Conservation (phyloP, 2,113 vertebrate species). For the Thalassoma bifasciatum region DNA sequence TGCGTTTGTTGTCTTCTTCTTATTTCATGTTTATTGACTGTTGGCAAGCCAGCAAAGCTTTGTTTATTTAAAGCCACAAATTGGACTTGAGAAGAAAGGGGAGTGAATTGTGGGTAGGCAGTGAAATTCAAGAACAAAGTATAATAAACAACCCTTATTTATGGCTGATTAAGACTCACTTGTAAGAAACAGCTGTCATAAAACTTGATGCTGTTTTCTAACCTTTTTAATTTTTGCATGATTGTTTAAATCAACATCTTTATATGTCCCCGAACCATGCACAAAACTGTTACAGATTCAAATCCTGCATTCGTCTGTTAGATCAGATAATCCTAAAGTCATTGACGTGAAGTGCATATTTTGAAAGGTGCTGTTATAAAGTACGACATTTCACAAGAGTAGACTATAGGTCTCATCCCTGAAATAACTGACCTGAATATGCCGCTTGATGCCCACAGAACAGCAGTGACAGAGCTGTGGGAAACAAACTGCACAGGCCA, state of each 20-base stretch:
- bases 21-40: no score
- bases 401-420: slow-evolving; percentile 32
- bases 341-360: not conserved
- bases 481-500: slow-evolving; percentile 58
- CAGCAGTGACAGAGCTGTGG: slow-evolving; percentile 31
- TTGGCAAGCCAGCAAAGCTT: no score
- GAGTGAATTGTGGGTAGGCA: not conserved
- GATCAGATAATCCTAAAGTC: not conserved
- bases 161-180: no score
- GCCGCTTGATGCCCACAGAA: slow-evolving; percentile 44
- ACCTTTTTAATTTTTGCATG: slow-evolving; percentile 1
- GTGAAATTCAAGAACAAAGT: no score
- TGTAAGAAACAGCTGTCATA: no score
- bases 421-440: slow-evolving; percentile 65
- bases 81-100: not conserved
- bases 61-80: no score
- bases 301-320: not conserved
- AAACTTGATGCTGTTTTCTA: not conserved
- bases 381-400: slow-evolving; percentile 49
- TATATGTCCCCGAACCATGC: not conserved
- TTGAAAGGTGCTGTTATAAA: slow-evolving; percentile 16
- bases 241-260: not conserved
- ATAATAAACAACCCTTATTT: no score
- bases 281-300: not conserved
- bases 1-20: no score